phyloP scores from a whole-genome alignment of 2,797 vertebrate species.

The Atherinosoma microstoma region DNA sequence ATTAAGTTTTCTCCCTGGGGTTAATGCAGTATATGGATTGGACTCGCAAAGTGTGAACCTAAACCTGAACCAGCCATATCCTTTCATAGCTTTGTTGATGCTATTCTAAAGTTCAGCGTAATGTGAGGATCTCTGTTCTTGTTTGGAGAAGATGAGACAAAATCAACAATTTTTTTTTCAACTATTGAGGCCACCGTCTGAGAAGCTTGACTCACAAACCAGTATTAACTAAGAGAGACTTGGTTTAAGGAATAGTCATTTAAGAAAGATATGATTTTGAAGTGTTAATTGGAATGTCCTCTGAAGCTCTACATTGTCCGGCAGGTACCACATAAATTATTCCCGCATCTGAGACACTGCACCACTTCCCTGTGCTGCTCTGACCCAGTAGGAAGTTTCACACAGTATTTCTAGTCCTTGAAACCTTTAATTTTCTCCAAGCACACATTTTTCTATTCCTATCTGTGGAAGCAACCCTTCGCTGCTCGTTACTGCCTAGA shows the following conservation, averaged over 20 bases:
- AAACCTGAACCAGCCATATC: background rate
- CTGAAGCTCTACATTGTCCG: constrained; percentile 26
- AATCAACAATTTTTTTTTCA: too few species aligned
- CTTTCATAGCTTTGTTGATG: background rate
- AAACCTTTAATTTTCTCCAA: constrained; percentile 37
- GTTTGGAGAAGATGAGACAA: background rate
- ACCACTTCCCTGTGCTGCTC: constrained; percentile 40
- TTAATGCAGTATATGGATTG: background rate
- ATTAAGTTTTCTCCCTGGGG: constrained; percentile 7
- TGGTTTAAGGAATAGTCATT: background rate
- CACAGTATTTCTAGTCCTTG: constrained; percentile 39
- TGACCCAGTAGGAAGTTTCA: constrained; percentile 60
- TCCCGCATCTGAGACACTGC: constrained; percentile 58
- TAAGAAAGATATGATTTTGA: background rate
- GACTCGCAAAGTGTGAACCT: background rate
- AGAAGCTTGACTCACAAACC: background rate
- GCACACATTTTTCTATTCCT: constrained; percentile 13
- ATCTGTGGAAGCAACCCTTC: constrained; percentile 18
- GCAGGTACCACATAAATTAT: constrained; percentile 61
- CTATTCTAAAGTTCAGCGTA: background rate
- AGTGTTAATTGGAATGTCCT: background rate
- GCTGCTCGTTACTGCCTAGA: constrained; percentile 23
- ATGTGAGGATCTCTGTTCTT: background rate
- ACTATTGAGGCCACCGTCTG: background rate
- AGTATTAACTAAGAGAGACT: too few species aligned